Evolutionary conservation across 2,888 invertebrate genomes (phyloP).

Genomic region (Caenorhabditis sp.): DNA sequence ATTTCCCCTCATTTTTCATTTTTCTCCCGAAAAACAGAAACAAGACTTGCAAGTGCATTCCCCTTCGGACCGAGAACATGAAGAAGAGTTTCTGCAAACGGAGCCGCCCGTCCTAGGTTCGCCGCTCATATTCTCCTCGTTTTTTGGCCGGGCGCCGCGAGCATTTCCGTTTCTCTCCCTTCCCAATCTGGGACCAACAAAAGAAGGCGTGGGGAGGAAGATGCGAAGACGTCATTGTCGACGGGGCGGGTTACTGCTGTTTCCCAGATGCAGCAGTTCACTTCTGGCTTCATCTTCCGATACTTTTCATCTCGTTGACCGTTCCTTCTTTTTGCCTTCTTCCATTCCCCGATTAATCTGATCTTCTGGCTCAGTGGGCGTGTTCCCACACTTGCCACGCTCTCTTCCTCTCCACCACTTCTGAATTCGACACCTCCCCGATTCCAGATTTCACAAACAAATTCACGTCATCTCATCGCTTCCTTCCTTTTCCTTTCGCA

Average conservation of each 20-base stretch:
- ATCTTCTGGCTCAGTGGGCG: slow-evolving; percentile 2
- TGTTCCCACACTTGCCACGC: not conserved
- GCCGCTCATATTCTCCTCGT: slow-evolving; percentile 14
- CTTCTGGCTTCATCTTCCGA: slow-evolving; percentile 25
- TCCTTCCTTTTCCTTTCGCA: slow-evolving; percentile 10
- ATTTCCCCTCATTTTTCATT: slow-evolving; percentile 4
- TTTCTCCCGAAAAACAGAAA: not conserved
- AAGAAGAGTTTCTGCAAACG: not conserved
- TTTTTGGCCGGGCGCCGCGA: slow-evolving; percentile 14
- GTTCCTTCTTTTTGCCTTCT: not conserved
- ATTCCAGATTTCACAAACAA: not conserved
- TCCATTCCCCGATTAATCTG: not conserved
- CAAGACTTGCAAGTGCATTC: slow-evolving; percentile 4
- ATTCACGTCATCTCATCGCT: slow-evolving; percentile 14
- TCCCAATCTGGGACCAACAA: slow-evolving; percentile 29
- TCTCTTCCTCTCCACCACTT: slow-evolving; percentile 1
- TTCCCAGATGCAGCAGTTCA: slow-evolving; percentile 36
- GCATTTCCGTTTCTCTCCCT: slow-evolving; percentile 30
- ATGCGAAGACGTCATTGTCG: slow-evolving; percentile 35
- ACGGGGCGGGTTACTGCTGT: slow-evolving; percentile 16
- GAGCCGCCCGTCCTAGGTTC: slow-evolving; percentile 18
- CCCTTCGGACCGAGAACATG: not conserved
- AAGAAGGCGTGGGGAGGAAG: slow-evolving; percentile 53
- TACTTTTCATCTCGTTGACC: not conserved
- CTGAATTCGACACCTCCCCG: slow-evolving; percentile 38